Percentiles rank a stretch among this genome's conserved stretches.
Evolutionary conservation across 2,797 vertebrate genomes (phyloP).

Genomic region (Falco peregrinus): DNA sequence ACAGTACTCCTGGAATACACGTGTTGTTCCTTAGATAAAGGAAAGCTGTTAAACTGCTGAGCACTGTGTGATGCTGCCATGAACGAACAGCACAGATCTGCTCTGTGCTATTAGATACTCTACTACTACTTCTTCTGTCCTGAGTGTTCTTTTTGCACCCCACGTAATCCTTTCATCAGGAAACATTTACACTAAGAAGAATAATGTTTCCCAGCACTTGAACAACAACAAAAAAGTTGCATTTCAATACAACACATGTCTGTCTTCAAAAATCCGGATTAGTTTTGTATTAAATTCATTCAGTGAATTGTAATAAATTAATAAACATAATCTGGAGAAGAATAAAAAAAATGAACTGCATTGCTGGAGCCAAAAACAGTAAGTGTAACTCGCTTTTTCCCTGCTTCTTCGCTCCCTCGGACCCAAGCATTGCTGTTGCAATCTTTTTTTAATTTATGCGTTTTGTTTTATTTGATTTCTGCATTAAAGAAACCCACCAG

Average conservation of each 20-base stretch:
- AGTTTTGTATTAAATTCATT: conserved; percentile 24
- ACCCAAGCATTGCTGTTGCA: background rate
- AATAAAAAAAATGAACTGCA: background rate
- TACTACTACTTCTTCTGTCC: background rate
- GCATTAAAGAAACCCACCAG: conserved; percentile 40
- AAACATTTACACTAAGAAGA: conserved; percentile 3
- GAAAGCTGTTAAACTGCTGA: background rate
- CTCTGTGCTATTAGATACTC: background rate
- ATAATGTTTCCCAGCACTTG: background rate
- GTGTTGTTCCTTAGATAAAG: background rate
- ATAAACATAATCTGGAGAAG: conserved; percentile 26
- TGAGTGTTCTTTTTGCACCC: background rate
- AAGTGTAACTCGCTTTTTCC: background rate
- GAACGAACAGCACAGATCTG: background rate
- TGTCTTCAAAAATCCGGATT: conserved; percentile 30
- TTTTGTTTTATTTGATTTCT: conserved; percentile 31
- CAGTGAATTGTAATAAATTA: conserved; percentile 20
- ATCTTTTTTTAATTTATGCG: background rate
- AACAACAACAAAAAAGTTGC: background rate
- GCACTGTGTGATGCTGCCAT: background rate
- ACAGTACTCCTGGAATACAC: background rate
- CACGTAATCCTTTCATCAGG: background rate
- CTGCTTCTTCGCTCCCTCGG: background rate
- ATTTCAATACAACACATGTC: background rate
- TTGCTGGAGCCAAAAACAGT: conserved; percentile 22